Percentiles rank a stretch among this genome's conserved stretches.
Evolutionary conservation across 37 sponge, comb jelly and placozoan species (phyloP).

Genomic region (Ianthella basta): DNA sequence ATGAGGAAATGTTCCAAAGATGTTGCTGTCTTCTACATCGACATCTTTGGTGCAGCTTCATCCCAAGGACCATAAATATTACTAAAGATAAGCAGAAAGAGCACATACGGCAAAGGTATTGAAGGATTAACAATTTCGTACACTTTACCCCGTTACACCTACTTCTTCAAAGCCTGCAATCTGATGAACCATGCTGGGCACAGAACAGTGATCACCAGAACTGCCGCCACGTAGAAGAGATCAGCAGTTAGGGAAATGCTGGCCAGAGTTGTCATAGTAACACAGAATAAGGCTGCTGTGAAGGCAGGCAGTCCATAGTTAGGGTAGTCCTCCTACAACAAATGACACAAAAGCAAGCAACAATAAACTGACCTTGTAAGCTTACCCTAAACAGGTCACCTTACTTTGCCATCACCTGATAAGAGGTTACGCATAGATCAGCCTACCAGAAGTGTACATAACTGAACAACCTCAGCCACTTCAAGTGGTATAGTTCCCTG

Average conservation of each 20-base stretch:
- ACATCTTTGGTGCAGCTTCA: conserved; percentile 61
- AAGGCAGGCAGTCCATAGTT: neutral
- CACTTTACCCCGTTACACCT: neutral
- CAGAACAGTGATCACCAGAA: conserved; percentile 39
- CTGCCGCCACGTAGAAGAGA: conserved; percentile 42
- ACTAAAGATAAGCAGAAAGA: conserved; percentile 11
- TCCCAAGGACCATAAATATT: conserved; percentile 93
- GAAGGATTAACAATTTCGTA: neutral
- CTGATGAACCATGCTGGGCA: conserved; percentile 59
- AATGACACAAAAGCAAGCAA: too few species aligned
- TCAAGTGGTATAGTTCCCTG: too few species aligned
- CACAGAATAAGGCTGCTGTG: neutral
- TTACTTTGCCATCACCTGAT: too few species aligned
- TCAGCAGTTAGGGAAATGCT: conserved; percentile 19
- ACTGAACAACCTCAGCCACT: too few species aligned
- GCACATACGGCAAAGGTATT: neutral
- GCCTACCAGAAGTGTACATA: too few species aligned
- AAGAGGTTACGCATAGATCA: too few species aligned
- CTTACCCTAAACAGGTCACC: too few species aligned
- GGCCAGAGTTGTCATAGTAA: neutral
- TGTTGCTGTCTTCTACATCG: too few species aligned
- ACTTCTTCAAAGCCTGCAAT: conserved; percentile 75
- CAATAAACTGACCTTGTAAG: too few species aligned
- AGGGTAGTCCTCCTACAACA: neutral
- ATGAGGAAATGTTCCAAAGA: too few species aligned